phyloP scores from a whole-genome alignment of 23 tunicate species.

The Styela plicata region DNA sequence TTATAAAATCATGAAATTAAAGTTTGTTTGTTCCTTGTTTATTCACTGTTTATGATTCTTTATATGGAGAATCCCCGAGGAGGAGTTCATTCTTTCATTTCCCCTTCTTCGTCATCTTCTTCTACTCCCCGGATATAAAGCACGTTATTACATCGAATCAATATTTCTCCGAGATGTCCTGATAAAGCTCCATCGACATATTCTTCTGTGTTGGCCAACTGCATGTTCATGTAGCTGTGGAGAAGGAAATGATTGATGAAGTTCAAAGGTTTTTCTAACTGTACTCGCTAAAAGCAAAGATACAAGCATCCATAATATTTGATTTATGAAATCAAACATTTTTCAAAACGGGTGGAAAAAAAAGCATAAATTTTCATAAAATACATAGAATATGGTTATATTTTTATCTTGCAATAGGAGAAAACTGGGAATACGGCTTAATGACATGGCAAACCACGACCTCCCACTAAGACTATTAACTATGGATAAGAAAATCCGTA shows the following conservation, averaged over 20 bases:
- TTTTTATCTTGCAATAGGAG: neutral
- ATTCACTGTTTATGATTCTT: too few species aligned
- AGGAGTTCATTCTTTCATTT: constrained; percentile 71
- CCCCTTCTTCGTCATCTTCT: constrained; percentile 94
- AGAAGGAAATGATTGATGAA: neutral
- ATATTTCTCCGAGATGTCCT: constrained; percentile 81
- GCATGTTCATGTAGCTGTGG: constrained; percentile 74
- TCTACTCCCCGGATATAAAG: constrained; percentile 91
- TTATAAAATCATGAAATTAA: too few species aligned
- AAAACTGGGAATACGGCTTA: too few species aligned
- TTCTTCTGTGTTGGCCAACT: constrained; percentile 81
- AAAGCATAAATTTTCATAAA: too few species aligned
- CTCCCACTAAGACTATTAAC: too few species aligned
- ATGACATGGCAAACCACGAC: too few species aligned
- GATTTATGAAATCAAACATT: too few species aligned
- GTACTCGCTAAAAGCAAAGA: neutral
- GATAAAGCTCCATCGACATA: constrained; percentile 80
- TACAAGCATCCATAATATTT: neutral
- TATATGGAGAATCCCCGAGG: neutral
- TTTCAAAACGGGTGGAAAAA: too few species aligned
- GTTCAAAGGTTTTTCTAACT: neutral
- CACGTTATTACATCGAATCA: constrained; percentile 89
- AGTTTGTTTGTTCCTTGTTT: too few species aligned
- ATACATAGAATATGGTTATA: neutral
- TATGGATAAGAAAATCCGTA: too few species aligned